Base-by-base conservation (phyloP, 2,888 invertebrate species). In the Morpho deidamia region DNA sequence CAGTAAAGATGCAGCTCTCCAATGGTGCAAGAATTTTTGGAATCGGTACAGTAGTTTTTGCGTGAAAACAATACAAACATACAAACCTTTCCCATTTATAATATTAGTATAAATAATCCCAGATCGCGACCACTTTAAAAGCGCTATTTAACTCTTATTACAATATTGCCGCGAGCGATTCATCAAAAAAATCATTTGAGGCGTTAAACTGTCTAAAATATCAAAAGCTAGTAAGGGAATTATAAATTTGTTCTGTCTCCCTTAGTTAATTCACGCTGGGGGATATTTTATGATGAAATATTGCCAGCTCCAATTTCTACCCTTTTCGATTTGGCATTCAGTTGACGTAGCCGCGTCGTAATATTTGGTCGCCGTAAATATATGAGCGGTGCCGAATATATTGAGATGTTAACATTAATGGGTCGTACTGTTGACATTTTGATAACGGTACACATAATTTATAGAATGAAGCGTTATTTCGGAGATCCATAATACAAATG, bases 351-450 rank as follows among this genome's bases (percentile, higher is more conserved):
- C 7, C 56, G 51, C 42, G 41, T 44, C 45, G 49, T 59, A 54
- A 56, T 63, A 64, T 64, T 62, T 64, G 62, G 50, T 44, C 50
- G 38, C 12, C 51, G 58, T 58, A 55, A 63, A 58, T 55, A 59
- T 47, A 11, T 53, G 52, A 57, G 52, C 54, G 46, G 57, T 57
- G 34, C 48, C 49, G 39, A 46, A 35, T 44, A 42, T 35, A 41
- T 50, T 35, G 41, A 47, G 44, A 47, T 35, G 44, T 46, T 14
- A 44, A 44, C 34, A 23, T 23, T 23, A 23, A 5, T 3, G 3
- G 4, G 23, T 5, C 23, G 23, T 23, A 23, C 23, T 23, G 23
- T 23, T 23, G 23, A 23, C 23, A 23, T 23, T 23, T 23, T 23
- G 23, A 23, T 23, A 23, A 23, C 23, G 23, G 23, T 23, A 23